A percentile compares a stretch with the other conserved stretches of the same genome.
phyloP scores from a whole-genome alignment of 2,113 vertebrate species.

The Amphilophus citrinellus region DNA sequence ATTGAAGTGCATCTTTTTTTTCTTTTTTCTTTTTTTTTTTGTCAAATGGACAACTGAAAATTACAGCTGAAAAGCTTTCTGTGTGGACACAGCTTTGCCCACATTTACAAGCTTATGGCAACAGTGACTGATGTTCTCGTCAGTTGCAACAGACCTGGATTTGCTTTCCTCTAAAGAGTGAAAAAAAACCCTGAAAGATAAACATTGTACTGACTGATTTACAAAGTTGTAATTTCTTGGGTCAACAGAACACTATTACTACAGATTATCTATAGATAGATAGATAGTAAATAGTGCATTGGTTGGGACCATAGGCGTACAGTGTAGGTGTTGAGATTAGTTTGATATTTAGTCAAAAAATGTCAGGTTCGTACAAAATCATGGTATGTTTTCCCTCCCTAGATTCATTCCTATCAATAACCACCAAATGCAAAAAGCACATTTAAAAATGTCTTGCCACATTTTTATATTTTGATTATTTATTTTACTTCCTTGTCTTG shows the following conservation, averaged over 20 bases:
- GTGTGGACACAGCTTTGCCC: neutral
- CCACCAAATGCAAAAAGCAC: slow-evolving; percentile 40
- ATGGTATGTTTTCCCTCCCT: neutral
- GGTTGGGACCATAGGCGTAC: too few relatives aligned
- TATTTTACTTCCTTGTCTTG: slow-evolving; percentile 67
- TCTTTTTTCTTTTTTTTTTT: neutral
- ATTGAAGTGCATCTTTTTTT: neutral
- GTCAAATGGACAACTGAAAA: neutral
- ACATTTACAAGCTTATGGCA: neutral
- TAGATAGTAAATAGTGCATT: rapidly evolving
- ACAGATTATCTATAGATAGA: neutral
- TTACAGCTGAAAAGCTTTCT: neutral
- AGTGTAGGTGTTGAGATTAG: too few relatives aligned
- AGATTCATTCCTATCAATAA: slow-evolving; percentile 17
- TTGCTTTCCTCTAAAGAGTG: neutral
- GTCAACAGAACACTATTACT: neutral
- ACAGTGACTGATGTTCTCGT: neutral
- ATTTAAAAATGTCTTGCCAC: neutral
- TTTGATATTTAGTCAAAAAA: too few relatives aligned
- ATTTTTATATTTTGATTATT: slow-evolving; percentile 52
- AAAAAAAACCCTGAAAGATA: neutral
- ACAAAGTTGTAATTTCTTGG: neutral
- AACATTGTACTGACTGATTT: neutral
- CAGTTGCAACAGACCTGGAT: neutral
- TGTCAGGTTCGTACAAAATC: neutral